phyloP scores from a whole-genome alignment of 1,140 invertebrate genomes.

The Panonychus citri region DNA sequence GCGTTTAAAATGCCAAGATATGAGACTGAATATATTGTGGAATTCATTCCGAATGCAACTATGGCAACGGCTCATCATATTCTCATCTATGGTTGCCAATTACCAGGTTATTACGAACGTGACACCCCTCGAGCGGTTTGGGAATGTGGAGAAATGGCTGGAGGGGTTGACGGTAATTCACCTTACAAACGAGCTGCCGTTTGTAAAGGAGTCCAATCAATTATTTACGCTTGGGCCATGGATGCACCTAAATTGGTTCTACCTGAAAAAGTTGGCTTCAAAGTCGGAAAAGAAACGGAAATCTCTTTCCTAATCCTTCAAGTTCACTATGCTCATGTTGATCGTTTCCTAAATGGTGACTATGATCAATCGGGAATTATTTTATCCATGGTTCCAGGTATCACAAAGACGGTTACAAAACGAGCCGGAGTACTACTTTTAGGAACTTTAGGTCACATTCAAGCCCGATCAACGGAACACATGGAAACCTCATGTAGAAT shows the following conservation, averaged over 20 bases:
- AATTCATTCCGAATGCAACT: constrained; percentile 75
- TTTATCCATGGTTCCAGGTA: constrained; percentile 9
- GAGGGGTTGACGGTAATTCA: constrained; percentile 14
- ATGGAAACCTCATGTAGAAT: constrained; percentile 70
- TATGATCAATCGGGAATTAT: constrained; percentile 16
- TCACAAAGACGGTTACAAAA: constrained; percentile 30
- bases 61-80: constrained; percentile 85
- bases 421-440: constrained; percentile 64
- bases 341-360: constrained; percentile 30
- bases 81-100: constrained; percentile 71
- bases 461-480: constrained; percentile 36
- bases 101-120: constrained; percentile 46
- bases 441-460: constrained; percentile 53
- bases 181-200: not conserved
- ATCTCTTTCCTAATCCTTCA: constrained; percentile 44
- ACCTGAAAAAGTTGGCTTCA: constrained; percentile 40
- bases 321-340: constrained; percentile 65
- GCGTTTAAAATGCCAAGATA: constrained; percentile 46
- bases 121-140: constrained; percentile 34
- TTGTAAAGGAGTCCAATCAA: constrained; percentile 27
- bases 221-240: constrained; percentile 89
- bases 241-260: constrained; percentile 65
- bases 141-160: constrained; percentile 80
- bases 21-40: constrained; percentile 53
- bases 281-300: constrained; percentile 26